Evolutionary conservation across 2,113 vertebrate genomes (phyloP).

Genomic region (Ailuropoda melanoleuca): DNA sequence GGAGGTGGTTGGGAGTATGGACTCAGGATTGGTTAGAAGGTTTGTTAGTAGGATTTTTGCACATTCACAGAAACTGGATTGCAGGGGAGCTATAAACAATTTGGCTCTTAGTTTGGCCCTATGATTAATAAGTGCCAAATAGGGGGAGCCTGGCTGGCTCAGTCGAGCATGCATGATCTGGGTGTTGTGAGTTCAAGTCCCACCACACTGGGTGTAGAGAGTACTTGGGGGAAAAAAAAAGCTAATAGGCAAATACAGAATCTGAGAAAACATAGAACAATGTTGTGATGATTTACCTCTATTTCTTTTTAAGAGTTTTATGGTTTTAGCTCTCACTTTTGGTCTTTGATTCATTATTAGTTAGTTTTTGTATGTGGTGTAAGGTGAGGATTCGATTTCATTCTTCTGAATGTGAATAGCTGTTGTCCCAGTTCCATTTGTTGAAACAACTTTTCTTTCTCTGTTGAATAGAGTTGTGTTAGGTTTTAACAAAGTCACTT

Average conservation of each 20-base stretch:
- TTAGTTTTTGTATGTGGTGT: neutral
- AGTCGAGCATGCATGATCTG: neutral
- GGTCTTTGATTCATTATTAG: neutral
- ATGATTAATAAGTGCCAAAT: neutral
- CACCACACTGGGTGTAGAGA: neutral
- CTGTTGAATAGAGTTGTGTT: neutral
- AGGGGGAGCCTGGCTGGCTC: neutral
- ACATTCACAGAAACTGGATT: neutral
- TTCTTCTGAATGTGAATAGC: neutral
- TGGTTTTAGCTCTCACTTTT: neutral
- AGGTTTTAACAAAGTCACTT: neutral
- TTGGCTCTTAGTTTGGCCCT: neutral
- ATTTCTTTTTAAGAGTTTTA: neutral
- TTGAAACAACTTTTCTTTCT: neutral
- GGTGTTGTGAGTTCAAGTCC: neutral
- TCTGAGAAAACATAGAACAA: neutral
- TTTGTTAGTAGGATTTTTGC: neutral
- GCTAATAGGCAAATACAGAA: neutral
- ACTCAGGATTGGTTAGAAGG: neutral
- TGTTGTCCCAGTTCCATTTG: neutral
- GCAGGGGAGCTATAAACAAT: neutral
- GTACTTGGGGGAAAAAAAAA: neutral
- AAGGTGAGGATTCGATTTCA: neutral
- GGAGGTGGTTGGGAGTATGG: neutral
- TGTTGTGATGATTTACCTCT: neutral